phyloP scores from a whole-genome alignment of 2,113 vertebrate species.

The Turdus rufiventris region DNA sequence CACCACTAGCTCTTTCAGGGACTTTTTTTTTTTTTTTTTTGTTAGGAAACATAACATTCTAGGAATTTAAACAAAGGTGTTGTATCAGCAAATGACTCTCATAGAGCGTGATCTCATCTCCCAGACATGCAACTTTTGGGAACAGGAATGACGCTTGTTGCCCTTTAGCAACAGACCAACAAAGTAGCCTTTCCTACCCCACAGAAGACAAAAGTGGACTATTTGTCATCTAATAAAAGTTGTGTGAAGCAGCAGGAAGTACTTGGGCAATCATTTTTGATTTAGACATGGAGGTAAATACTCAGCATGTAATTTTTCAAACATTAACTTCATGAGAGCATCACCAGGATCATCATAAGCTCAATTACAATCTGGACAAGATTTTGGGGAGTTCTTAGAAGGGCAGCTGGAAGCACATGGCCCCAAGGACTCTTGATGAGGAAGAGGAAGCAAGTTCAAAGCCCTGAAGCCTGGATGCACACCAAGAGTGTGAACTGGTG shows the following conservation, averaged over 20 bases:
- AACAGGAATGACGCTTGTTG: neutral
- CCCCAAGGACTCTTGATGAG: neutral
- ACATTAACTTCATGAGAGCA: neutral
- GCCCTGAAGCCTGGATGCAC: neutral
- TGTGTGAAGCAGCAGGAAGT: neutral
- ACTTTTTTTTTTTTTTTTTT: neutral
- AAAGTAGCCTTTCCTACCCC: neutral
- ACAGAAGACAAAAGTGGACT: neutral
- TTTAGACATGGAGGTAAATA: neutral
- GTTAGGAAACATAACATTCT: neutral
- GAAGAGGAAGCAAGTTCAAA: neutral
- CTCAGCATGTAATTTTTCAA: neutral
- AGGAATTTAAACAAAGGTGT: conserved; percentile 48
- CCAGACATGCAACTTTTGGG: neutral
- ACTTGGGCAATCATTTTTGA: neutral
- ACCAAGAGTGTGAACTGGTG: neutral
- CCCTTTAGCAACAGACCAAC: neutral
- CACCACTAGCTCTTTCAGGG: neutral
- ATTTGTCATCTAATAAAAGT: neutral
- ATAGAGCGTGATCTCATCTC: conserved; percentile 16
- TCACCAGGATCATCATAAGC: neutral
- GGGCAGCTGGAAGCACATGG: neutral
- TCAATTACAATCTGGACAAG: neutral
- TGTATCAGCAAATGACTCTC: conserved; percentile 22
- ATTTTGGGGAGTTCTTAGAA: neutral